Evolutionary conservation across 2,888 invertebrate genomes (phyloP).

Genomic region (Ceratothoa steindachneri): DNA sequence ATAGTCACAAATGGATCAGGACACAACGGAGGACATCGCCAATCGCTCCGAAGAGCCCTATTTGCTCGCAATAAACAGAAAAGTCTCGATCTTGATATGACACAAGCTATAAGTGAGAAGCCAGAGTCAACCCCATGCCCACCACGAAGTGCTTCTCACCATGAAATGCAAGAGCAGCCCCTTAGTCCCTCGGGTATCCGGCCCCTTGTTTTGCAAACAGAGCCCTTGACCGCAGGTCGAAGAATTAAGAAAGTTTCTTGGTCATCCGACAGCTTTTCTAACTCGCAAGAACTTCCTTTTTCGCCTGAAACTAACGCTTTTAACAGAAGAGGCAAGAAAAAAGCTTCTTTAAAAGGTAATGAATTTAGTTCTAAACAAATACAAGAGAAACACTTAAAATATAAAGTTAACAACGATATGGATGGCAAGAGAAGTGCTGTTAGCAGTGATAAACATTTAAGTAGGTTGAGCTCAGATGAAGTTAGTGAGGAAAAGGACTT

Average conservation of each 20-base stretch:
- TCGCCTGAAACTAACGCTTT: neutral
- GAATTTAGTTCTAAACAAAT: neutral
- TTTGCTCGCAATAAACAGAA: slow-evolving; percentile 41
- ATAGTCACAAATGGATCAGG: neutral
- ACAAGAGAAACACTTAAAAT: neutral
- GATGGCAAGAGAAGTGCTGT: neutral
- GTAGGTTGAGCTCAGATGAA: neutral
- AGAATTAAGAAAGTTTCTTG: slow-evolving; percentile 37
- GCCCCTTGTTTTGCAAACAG: slow-evolving; percentile 21
- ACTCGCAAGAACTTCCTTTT: neutral
- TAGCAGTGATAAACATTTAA: neutral
- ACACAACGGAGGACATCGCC: slow-evolving; percentile 17
- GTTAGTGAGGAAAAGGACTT: neutral
- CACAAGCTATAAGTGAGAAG: neutral
- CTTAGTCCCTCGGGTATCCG: slow-evolving; percentile 26
- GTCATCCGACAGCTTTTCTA: slow-evolving; percentile 39
- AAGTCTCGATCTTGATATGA: slow-evolving; percentile 34
- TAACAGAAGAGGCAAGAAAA: neutral
- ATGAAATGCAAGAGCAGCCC: slow-evolving; percentile 24
- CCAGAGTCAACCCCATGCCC: slow-evolving; percentile 2
- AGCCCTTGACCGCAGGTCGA: slow-evolving; percentile 27
- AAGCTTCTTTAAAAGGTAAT: neutral
- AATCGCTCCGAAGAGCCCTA: slow-evolving; percentile 28
- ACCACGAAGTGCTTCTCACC: slow-evolving; percentile 35
- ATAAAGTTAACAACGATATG: neutral